Base-by-base conservation (phyloP, 2,113 vertebrate species). In the Hippocampus comes region DNA sequence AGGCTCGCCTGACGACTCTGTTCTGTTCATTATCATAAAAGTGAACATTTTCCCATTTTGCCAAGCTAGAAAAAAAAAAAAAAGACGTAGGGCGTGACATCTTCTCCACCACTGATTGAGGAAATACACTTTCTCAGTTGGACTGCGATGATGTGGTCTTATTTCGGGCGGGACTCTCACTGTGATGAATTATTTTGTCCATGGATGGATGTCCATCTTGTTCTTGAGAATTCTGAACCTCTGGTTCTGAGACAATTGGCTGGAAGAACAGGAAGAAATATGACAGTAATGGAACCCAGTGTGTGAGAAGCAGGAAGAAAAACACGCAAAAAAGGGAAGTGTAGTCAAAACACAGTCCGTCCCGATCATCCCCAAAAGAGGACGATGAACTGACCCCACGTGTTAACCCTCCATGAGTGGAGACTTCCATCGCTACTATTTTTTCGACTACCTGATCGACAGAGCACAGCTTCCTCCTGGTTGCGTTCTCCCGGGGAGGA, bases 21-120 rank as follows among this genome's bases (percentile, higher is more conserved):
- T 87, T 75, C 81, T 87, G 74, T 87, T 84, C 80, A 76, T 68
- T 49, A 56, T 86, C 69, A 63, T 80, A 80, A 53, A 67, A 71
- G 69, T 63, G 21, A 59, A 53, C 60, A 51, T 17, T 53, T 72
- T 67, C 21, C 14, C 72, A 78, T 65, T 73, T 38, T 49, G 70
- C 77, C 48, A 66, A 55, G 46, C 48, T 66, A 65, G 63, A 63
- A 71, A 4, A 8, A 2, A 68, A 65, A 57, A 68, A 59, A 71
- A 4, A 10, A 3, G 71, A 70, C 30, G n/a, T 70, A 82, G 76
- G 17, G 55, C 34, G 74, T 88, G 86, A 81, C 81, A 84, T 83
- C 41, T 77, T 77, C 74, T 72, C 63, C 67, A 71, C 70, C 71
- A 71, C 56, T 74, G 65, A 63, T 59, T 60, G 49, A 81, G 55